phyloP scores from a whole-genome alignment of 1,140 invertebrate species.

The Pseudomyrmex flavicornis region DNA sequence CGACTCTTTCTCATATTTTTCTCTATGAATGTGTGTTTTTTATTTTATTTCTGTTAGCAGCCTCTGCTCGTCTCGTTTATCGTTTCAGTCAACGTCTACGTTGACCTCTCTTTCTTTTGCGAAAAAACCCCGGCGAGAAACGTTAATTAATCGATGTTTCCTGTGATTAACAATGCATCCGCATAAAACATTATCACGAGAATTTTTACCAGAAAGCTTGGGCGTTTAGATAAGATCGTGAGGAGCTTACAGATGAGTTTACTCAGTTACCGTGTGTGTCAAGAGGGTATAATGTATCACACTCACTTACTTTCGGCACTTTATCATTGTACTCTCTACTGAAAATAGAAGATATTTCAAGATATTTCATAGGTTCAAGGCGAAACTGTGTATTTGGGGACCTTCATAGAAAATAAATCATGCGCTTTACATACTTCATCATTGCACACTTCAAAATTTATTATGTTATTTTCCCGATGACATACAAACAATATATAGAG shows the following conservation, averaged over 20 bases:
- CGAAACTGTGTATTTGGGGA: not conserved
- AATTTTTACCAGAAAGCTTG: slow-evolving; percentile 16
- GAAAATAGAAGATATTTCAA: slow-evolving; percentile 20
- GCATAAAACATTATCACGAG: slow-evolving; percentile 31
- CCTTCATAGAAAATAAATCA: not conserved
- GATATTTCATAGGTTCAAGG: not conserved
- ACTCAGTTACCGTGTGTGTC: slow-evolving; percentile 19
- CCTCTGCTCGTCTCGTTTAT: slow-evolving; percentile 26
- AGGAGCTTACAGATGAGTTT: slow-evolving; percentile 30
- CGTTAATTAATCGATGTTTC: slow-evolving; percentile 62
- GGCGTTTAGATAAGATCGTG: slow-evolving; percentile 18
- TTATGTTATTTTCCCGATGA: not conserved
- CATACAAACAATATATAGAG: not conserved
- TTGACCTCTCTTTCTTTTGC: not conserved
- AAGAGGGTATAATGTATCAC: slow-evolving; percentile 18
- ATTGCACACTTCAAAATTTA: not conserved
- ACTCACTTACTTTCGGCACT: slow-evolving; percentile 25
- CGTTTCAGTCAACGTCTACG: not conserved
- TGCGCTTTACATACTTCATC: not conserved
- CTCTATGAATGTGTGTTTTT: not conserved
- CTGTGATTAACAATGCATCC: slow-evolving; percentile 20
- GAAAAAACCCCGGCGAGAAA: not conserved
- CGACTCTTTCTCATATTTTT: not conserved
- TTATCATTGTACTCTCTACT: slow-evolving; percentile 25
- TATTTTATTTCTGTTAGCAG: slow-evolving; percentile 50